Percentiles rank a stretch among this genome's conserved stretches.
phyloP scores from a whole-genome alignment of 2,113 vertebrate genomes.

The Istiophorus platypterus region DNA sequence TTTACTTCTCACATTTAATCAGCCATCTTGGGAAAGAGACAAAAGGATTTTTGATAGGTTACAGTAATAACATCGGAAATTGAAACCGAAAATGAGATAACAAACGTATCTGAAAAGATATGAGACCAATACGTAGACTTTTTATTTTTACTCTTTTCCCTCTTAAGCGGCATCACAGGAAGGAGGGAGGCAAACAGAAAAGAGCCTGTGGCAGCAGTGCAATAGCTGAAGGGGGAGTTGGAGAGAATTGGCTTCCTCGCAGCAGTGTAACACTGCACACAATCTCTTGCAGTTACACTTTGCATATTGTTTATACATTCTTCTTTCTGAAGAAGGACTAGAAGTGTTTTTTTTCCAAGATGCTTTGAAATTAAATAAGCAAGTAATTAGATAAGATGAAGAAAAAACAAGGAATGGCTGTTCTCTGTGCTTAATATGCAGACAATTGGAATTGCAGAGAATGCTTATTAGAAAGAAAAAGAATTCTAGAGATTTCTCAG shows the following conservation, averaged over 20 bases:
- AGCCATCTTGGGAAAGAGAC: constrained; percentile 12
- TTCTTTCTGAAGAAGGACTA: constrained; percentile 20
- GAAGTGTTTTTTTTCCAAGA: constrained; percentile 33
- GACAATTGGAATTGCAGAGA: constrained; percentile 22
- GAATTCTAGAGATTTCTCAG: constrained; percentile 10
- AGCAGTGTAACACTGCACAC: constrained; percentile 49
- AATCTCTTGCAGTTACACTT: constrained; percentile 34
- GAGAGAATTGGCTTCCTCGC: constrained; percentile 34
- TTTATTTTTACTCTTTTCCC: constrained; percentile 44
- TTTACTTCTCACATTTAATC: constrained; percentile 23
- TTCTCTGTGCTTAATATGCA: constrained; percentile 42
- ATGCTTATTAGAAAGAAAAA: constrained; percentile 33
- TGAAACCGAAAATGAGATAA: constrained; percentile 46
- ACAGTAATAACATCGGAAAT: constrained; percentile 33
- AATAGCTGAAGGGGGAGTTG: constrained; percentile 39
- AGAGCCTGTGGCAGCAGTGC: constrained; percentile 42
- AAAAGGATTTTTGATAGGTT: constrained; percentile 26
- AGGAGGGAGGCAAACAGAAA: not conserved
- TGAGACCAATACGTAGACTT: constrained; percentile 2
- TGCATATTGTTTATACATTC: constrained; percentile 26
- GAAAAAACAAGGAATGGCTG: constrained; percentile 11
- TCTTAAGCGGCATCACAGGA: constrained; percentile 41
- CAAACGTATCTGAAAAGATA: constrained; percentile 42
- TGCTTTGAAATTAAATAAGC: constrained; percentile 33
- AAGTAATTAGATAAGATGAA: constrained; percentile 26